Base-by-base conservation (phyloP, 2,888 invertebrate genomes). In the Cerastis rubricosa region DNA sequence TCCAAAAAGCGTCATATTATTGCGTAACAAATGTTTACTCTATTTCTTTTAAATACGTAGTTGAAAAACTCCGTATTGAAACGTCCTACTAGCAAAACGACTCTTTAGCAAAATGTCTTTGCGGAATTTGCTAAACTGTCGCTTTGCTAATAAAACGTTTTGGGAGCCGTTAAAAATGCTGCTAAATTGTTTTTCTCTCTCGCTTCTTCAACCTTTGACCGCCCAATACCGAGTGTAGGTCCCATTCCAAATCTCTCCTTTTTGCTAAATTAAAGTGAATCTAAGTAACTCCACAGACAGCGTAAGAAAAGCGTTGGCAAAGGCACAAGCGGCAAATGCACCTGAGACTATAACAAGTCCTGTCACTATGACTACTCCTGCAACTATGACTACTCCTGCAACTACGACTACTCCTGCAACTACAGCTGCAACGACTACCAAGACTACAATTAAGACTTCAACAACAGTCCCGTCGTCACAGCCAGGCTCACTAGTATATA, bases 401-500 rank as follows among this genome's bases (percentile, higher is more conserved):
- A 11, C 47, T 22, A 22, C n/a, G 11, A n/a, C 14, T 0, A 12
- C 12, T 1, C 2, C 19, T 11, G 6, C 40, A 6, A 25, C 43
- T 9, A n/a, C 17, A 12, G n/a, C 22, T 22, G 22, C 8, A 25
- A 40, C 35, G 0, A n/a, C 45, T 22, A 17, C 8, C 22, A 40
- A 25, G 0, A n/a, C 35, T 45, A 1, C n/a, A 9, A 25, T 54
- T 0, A 35, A 35, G 7, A 2, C 35, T 2, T n/a, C 43, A 64
- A 12, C 47, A 9, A n/a, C 40, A 5, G 9, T 14, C 1, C 3
- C 17, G 4, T 25, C 47, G 7, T 25, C 54, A 17, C 3, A 35
- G 8, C 57, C 43, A 1, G 63, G 65, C 0, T 80, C 80, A 0
- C 14, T 71, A 0, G 45, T 80, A 2, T 80, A 76, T 14, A 49